A percentile compares a stretch with the other conserved stretches of the same genome.
Evolutionary conservation across 2,888 invertebrate genomes (phyloP).

Genomic region (Agrilus mali): DNA sequence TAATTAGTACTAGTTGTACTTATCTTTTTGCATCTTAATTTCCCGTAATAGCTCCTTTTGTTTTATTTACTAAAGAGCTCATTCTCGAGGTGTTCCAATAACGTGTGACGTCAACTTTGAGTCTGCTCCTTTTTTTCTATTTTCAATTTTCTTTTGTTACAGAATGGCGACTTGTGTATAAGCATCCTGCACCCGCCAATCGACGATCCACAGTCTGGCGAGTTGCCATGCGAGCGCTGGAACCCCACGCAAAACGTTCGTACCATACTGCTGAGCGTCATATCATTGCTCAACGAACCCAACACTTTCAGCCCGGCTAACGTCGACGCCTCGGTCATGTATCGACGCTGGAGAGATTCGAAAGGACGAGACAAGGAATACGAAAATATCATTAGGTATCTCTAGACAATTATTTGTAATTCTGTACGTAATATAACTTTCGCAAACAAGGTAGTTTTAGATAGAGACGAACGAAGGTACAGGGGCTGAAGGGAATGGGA

Average conservation of each 20-base stretch:
- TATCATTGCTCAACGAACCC: conserved; percentile 96
- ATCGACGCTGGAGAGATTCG: conserved; percentile 95
- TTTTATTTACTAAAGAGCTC: no score
- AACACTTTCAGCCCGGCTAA: conserved; percentile 99
- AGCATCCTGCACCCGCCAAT: conserved; percentile 98
- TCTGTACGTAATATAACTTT: background rate
- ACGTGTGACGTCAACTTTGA: background rate
- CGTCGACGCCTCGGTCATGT: conserved; percentile 99
- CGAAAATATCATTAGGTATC: conserved; percentile 92
- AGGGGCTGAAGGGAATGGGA: no score
- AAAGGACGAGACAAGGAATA: conserved; percentile 98
- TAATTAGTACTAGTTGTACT: no score
- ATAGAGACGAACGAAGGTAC: no score
- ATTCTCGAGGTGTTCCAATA: background rate
- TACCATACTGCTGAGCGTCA: conserved; percentile 95
- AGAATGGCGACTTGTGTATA: conserved; percentile 99
- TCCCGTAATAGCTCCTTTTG: no score
- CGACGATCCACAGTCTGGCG: conserved; percentile 98
- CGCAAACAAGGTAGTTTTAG: no score
- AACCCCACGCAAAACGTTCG: conserved; percentile 99
- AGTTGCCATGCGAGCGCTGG: conserved; percentile 98
- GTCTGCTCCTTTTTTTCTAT: background rate
- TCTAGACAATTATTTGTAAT: conserved; percentile 1
- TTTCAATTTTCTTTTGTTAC: conserved; percentile 24
- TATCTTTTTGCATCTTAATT: no score